Evolutionary conservation across 1,140 invertebrate species (phyloP).

Genomic region (Hycleus cichorii): DNA sequence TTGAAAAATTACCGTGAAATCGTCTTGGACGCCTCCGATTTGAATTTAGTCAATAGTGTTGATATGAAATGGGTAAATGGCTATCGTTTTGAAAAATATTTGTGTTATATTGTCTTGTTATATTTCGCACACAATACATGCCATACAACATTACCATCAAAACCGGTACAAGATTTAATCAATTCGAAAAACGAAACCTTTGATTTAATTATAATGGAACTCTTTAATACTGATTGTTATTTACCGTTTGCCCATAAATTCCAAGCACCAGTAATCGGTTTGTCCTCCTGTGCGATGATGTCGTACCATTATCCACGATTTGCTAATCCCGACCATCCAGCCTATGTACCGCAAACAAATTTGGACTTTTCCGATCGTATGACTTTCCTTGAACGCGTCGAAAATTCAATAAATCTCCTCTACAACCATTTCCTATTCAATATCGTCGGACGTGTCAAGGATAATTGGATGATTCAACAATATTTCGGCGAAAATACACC

Average conservation of each 20-base stretch:
- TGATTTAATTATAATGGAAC: conserved; percentile 55
- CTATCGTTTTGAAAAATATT: conserved; percentile 1
- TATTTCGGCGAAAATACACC: conserved; percentile 10
- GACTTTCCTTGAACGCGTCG: conserved; percentile 49
- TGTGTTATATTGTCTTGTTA: neutral
- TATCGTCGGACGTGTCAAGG: neutral
- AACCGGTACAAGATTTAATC: neutral
- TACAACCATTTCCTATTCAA: neutral
- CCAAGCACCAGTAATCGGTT: conserved; percentile 46
- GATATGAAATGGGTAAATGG: conserved; percentile 1
- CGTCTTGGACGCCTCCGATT: neutral
- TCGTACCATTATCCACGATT: conserved; percentile 42
- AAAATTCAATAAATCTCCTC: conserved; percentile 27
- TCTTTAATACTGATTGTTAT: conserved; percentile 58
- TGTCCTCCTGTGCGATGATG: conserved; percentile 51
- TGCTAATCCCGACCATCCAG: conserved; percentile 48
- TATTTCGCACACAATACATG: neutral
- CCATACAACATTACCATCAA: neutral
- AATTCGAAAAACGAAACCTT: conserved; percentile 34
- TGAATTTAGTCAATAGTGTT: neutral
- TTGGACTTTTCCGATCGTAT: conserved; percentile 43
- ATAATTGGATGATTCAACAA: neutral
- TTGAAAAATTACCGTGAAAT: conserved; percentile 21
- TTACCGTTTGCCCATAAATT: conserved; percentile 48
- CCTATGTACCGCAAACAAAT: conserved; percentile 49